phyloP scores from a whole-genome alignment of 1,140 invertebrate genomes.

The Diorhabda carinulata region DNA sequence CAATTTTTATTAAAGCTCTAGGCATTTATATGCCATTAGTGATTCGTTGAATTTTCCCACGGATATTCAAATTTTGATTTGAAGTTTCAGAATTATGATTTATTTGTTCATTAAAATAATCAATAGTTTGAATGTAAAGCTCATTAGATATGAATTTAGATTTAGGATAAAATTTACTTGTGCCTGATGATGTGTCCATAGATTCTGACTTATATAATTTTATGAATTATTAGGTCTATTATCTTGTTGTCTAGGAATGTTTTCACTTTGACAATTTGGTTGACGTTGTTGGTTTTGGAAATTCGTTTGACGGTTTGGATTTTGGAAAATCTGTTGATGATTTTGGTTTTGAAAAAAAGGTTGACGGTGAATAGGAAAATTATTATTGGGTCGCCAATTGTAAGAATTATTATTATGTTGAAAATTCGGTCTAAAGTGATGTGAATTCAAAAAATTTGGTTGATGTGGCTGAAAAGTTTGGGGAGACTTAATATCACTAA shows the following conservation, averaged over 20 bases:
- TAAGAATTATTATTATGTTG: too few relatives aligned
- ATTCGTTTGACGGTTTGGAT: too few relatives aligned
- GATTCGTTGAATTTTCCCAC: background rate
- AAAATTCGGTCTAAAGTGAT: background rate
- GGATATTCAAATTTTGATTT: background rate
- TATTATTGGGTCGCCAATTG: background rate
- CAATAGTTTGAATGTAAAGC: too few relatives aligned
- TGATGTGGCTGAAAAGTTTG: background rate
- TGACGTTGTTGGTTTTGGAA: too few relatives aligned
- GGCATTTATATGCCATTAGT: background rate
- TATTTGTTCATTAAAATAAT: background rate
- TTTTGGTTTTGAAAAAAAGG: background rate
- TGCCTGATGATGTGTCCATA: too few relatives aligned
- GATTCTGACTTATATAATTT: background rate
- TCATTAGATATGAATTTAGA: too few relatives aligned
- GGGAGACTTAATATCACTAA: background rate
- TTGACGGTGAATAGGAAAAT: background rate
- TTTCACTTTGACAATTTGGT: too few relatives aligned
- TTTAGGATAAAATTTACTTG: too few relatives aligned
- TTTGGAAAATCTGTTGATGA: too few relatives aligned
- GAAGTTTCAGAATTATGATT: background rate
- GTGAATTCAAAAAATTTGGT: conserved; percentile 4
- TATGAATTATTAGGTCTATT: too few relatives aligned
- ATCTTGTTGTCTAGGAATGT: too few relatives aligned
- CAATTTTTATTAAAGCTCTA: background rate